Conservation (phyloP, 2,113 vertebrate genomes). For the Tachysurus fulvidraco region DNA sequence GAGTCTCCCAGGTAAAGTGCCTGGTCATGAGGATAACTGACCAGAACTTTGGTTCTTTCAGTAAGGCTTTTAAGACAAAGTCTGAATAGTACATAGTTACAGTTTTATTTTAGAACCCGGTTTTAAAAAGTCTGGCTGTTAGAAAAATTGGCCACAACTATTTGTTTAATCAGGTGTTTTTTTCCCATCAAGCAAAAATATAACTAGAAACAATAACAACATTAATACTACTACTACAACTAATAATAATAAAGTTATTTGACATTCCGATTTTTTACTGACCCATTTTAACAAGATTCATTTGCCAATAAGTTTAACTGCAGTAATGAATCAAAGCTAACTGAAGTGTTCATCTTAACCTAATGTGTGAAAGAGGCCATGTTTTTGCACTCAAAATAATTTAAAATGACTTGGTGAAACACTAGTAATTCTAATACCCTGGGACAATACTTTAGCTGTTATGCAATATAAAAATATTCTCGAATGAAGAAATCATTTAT, state of each 20-base stretch:
- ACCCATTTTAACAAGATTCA: neutral
- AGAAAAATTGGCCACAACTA: conserved; percentile 25
- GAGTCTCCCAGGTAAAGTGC: neutral
- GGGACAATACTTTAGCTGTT: neutral
- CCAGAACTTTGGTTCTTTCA: neutral
- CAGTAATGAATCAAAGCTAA: neutral
- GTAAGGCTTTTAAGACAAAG: neutral
- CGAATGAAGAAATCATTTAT: neutral
- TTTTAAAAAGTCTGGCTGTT: neutral
- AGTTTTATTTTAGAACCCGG: neutral
- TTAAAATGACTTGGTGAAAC: neutral
- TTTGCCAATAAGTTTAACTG: neutral
- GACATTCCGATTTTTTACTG: neutral
- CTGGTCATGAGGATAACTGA: neutral
- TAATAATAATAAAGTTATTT: neutral
- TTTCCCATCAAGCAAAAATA: neutral
- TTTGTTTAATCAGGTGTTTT: neutral
- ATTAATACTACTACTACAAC: neutral
- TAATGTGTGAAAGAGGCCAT: neutral
- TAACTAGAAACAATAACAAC: neutral
- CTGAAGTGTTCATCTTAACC: neutral
- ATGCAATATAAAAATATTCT: neutral
- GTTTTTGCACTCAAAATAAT: neutral
- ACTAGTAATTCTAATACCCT: neutral
- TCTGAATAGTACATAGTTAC: neutral